Evolutionary conservation across 2,797 vertebrate species (phyloP).

Genomic region (Hapalemur alaotrensis): DNA sequence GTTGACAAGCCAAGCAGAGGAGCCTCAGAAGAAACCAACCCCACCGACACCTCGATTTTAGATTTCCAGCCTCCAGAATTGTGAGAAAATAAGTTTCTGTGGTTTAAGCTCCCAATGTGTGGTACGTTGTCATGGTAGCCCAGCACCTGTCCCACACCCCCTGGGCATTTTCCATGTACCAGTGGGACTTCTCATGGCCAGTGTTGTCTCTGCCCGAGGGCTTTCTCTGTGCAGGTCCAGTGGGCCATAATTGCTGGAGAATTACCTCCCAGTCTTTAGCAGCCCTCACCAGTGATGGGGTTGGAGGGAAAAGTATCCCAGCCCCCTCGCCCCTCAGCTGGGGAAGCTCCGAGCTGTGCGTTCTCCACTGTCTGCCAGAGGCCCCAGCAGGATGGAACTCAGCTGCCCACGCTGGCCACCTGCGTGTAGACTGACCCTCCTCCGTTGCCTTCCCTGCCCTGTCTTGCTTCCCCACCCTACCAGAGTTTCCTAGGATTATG

Average conservation of each 20-base stretch:
- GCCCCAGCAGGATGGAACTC: too few relatives aligned
- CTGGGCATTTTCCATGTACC: background rate
- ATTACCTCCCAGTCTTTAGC: background rate
- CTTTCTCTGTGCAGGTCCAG: background rate
- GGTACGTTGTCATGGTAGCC: background rate
- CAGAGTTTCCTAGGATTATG: background rate
- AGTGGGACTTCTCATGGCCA: accelerated
- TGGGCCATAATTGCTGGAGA: too few relatives aligned
- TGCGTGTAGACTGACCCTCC: too few relatives aligned
- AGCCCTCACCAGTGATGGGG: background rate
- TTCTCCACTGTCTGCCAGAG: background rate
- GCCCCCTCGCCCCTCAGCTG: background rate
- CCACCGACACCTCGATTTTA: background rate
- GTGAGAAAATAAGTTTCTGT: background rate
- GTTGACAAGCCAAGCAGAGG: background rate
- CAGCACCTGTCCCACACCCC: too few relatives aligned
- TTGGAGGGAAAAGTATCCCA: background rate
- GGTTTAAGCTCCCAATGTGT: background rate
- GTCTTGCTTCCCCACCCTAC: background rate
- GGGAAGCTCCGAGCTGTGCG: background rate
- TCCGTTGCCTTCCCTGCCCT: background rate
- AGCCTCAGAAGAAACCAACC: background rate
- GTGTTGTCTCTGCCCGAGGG: background rate
- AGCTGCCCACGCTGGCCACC: background rate
- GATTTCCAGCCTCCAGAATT: background rate